Percentiles rank a stretch among this genome's conserved stretches.
Evolutionary conservation across 2,797 vertebrate species (phyloP).

Genomic region (Pseudotriccus pelzelni): DNA sequence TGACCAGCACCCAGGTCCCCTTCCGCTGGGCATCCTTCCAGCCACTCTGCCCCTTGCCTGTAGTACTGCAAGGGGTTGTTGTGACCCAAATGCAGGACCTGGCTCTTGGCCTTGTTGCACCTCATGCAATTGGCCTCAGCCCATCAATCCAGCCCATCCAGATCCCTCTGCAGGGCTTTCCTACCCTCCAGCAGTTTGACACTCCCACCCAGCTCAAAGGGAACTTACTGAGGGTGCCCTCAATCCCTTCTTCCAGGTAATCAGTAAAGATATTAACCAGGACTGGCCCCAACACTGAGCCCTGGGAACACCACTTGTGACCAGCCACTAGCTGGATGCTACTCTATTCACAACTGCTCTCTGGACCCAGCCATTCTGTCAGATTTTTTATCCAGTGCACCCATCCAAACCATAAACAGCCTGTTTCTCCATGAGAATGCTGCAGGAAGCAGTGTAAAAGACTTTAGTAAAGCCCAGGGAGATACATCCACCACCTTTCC

Average conservation of each 20-base stretch:
- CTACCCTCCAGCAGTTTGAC: neutral
- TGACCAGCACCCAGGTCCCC: neutral
- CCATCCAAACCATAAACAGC: neutral
- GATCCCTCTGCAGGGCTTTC: neutral
- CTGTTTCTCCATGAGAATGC: neutral
- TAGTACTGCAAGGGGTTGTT: neutral
- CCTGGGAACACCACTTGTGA: neutral
- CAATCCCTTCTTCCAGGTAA: rapidly evolving
- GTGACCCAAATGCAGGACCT: neutral
- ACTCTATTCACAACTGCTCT: neutral
- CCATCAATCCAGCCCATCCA: neutral
- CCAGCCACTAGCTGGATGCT: neutral
- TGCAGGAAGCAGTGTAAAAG: neutral
- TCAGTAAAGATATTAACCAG: neutral
- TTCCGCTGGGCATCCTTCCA: neutral
- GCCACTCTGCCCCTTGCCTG: neutral
- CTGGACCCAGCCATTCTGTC: neutral
- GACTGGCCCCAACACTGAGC: too few relatives aligned
- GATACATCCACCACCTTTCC: neutral
- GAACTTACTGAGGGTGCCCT: neutral
- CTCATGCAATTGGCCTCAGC: rapidly evolving
- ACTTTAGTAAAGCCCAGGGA: neutral
- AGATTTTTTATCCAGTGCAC: neutral
- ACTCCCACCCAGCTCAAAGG: neutral
- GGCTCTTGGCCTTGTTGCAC: neutral